Base-by-base conservation (phyloP, 2,888 invertebrate species). In the Andrena praecox region DNA sequence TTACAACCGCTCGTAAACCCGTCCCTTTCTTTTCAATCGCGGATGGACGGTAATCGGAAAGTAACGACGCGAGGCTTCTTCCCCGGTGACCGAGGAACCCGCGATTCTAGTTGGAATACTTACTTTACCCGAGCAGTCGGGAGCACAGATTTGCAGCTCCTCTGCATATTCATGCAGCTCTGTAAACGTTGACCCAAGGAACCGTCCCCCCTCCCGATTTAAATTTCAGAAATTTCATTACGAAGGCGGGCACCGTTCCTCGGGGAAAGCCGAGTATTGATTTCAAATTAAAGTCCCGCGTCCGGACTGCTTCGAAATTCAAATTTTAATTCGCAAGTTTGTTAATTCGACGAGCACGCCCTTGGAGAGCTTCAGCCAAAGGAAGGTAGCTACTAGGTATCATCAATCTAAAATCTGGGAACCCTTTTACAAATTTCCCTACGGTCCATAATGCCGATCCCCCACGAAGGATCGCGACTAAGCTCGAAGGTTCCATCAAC, bases 121-220 rank as follows among this genome's bases (percentile, higher is more conserved):
- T 59, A 59, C 66, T n/a, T 64, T 59, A 59, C 66, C 68, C 29
- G 5, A 42, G 35, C 16, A 27, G 48, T 29, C 56, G 0, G 16
- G 3, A 6, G n/a, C 20, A 35, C 2, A 12, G 54, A 42, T 27
- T 56, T 31, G 8, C 31, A 52, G 56, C 31, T 10, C 54, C 24
- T n/a, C 64, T 79, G 75, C 24, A 75, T 79, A 79, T 79, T 79
- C 64, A 79, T 75, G 56, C 59, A 16, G 24, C 0, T 2, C 35
- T 42, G 52, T 70, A 59, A 59, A 68, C 62, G 73, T 27, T 20
- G 54, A 54, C 24, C 10, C 29, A 56, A 33, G 68, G 54, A 54
- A 27, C 10, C 54, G 31, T 3, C 16, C 33, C 52, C 24, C 54
- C n/a, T 7, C 24, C 10, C 10, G 64, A 70, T 79, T 79, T 69